A percentile compares a stretch with the other conserved stretches of the same genome.
Evolutionary conservation across 1,140 invertebrate genomes (phyloP).

Genomic region (Microplitis mediator): DNA sequence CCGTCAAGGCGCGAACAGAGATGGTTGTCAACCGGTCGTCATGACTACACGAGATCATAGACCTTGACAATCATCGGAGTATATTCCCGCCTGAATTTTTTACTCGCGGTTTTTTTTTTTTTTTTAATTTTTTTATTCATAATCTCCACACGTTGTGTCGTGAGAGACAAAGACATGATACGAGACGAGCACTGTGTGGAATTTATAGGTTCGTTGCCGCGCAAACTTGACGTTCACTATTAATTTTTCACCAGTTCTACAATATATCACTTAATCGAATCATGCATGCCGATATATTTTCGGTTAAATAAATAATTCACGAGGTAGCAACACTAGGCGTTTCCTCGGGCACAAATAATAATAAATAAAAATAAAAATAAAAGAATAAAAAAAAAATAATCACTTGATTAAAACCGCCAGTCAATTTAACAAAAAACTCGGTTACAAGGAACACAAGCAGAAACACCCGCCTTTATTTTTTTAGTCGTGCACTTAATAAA

Average conservation of each 20-base stretch:
- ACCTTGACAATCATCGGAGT: slow-evolving; percentile 3
- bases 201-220: neutral
- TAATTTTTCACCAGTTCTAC: too few relatives aligned
- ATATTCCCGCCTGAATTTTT: slow-evolving; percentile 1
- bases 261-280: neutral
- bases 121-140: neutral
- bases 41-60: slow-evolving; percentile 17
- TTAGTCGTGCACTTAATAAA: neutral
- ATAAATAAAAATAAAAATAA: neutral
- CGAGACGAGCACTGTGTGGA: too few relatives aligned
- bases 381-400: neutral
- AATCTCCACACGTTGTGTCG: neutral
- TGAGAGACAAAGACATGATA: neutral
- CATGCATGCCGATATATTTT: neutral
- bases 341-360: neutral
- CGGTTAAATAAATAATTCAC: neutral
- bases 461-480: slow-evolving; percentile 24
- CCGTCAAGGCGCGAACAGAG: neutral
- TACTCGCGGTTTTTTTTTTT: neutral
- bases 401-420: slow-evolving; percentile 12
- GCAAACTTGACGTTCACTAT: slow-evolving; percentile 4
- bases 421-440: neutral
- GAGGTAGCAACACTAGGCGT: neutral
- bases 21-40: slow-evolving; percentile 26
- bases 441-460: neutral